These are phyloP conservation scores for Embidobia sp. DNA, from an alignment of 2,888 invertebrate genomes.

Conservation along the genomic window DNA sequence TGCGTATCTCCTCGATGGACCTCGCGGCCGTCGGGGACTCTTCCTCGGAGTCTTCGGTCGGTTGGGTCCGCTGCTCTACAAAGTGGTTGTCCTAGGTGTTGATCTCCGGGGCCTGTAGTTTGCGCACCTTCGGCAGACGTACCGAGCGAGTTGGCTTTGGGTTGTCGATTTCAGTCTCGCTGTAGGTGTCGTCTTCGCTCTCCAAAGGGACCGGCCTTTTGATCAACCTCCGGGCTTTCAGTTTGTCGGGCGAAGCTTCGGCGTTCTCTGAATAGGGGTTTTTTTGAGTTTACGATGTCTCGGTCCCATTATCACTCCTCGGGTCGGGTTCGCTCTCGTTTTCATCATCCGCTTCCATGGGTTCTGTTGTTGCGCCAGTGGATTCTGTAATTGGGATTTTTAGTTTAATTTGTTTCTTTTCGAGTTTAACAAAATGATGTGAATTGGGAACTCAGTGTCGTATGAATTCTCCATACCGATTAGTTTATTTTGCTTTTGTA, in stretches of 20 bases:
- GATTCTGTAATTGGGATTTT: not conserved
- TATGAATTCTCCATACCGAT: too few species aligned
- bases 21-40: not conserved
- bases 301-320: too few species aligned
- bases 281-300: too few species aligned
- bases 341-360: not conserved
- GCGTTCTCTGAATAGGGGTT: too few species aligned
- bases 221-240: too few species aligned
- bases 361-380: not conserved
- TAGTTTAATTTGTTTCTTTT: not conserved
- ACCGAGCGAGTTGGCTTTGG: conserved; percentile 81
- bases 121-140: conserved; percentile 78
- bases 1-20: conserved; percentile 65
- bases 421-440: too few species aligned
- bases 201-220: conserved; percentile 29
- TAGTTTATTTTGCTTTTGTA: too few species aligned
- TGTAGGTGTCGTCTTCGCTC: conserved; percentile 68
- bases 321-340: not conserved
- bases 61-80: not conserved
- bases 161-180: conserved; percentile 74
- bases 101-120: conserved; percentile 71
- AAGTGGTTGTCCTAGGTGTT: conserved; percentile 55
- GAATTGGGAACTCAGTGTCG: too few species aligned
- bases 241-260: too few species aligned
- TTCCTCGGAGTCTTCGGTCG: too few species aligned